phyloP scores from a whole-genome alignment of 1,140 invertebrate species.

The Sarcophaga bullata region DNA sequence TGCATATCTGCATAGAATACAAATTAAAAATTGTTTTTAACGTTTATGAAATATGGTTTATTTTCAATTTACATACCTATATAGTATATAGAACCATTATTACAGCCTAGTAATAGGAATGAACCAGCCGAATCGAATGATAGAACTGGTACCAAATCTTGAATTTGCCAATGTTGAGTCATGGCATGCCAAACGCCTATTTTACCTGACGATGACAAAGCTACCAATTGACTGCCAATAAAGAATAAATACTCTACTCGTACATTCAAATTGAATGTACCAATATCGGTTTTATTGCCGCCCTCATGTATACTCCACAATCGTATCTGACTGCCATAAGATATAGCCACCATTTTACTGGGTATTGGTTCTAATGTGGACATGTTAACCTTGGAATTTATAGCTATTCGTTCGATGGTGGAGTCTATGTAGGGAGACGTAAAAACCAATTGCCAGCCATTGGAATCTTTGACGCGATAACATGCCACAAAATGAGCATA shows the following conservation, averaged over 20 bases:
- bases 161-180: constrained; percentile 98
- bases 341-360: constrained; percentile 90
- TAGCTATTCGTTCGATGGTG: constrained; percentile 90
- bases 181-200: constrained; percentile 99
- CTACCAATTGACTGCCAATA: constrained; percentile 96
- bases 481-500: constrained; percentile 96
- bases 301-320: constrained; percentile 91
- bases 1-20: constrained; percentile 88
- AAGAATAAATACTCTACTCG: constrained; percentile 96
- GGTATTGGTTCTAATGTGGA: constrained; percentile 65
- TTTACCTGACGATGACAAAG: constrained; percentile 92
- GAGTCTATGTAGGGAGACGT: constrained; percentile 91
- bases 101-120: constrained; percentile 92
- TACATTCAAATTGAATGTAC: constrained; percentile 92
- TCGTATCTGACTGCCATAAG: constrained; percentile 84
- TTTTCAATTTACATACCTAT: constrained; percentile 76
- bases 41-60: constrained; percentile 43
- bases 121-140: constrained; percentile 97
- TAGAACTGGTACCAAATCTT: constrained; percentile 93
- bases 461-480: constrained; percentile 94
- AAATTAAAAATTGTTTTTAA: constrained; percentile 29
- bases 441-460: constrained; percentile 95
- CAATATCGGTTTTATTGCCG: constrained; percentile 80
- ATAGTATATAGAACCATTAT: constrained; percentile 97
- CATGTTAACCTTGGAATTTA: constrained; percentile 88